Base-by-base conservation (phyloP, 2,888 invertebrate species). In the Caenorhabditis imperialis region DNA sequence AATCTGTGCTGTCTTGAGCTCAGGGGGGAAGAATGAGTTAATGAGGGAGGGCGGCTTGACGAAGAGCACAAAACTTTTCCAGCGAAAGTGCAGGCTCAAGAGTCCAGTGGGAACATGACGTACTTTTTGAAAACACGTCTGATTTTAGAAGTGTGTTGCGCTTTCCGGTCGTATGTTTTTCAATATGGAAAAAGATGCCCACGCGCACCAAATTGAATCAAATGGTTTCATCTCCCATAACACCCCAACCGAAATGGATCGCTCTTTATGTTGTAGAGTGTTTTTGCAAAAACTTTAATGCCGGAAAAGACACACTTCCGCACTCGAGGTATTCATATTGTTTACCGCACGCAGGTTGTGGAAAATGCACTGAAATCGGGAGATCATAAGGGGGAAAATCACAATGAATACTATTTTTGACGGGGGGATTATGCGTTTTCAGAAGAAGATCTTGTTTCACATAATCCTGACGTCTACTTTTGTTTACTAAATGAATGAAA, bases 251-350 rank as follows among this genome's bases (percentile, higher is more conserved):
- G 35, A 18, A 25, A 57, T 50, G 44, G 51, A 44, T 57, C 62
- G 35, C 47, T 45, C 38, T 54, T 44, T 30, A 30, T 30, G 30
- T 30, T 30, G 10, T 10, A 30, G 57, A 51, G 57, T 67, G 57
- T 55, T 57, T 67, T 51, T 57, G 42, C 65, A 61, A 50, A 63
- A 22, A 22, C 37, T 20, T 47, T 25, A 23, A 6, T 23, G 35
- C 57, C 57, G 67, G 67, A 67, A n/a, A 67, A 45, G 57, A 51
- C 67, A 57, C 37, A 44, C 44, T 67, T 67, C 67, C 67, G 67
- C 42, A 55, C 48, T 65, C 55, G 27, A 55, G 53, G 63, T n/a
- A n/a, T n/a, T n/a, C n/a, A n/a, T n/a, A n/a, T n/a, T n/a, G n/a
- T n/a, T n/a, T n/a, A n/a, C n/a, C n/a, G 54, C 50, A 35, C 57